These are phyloP conservation scores for Ooceraea biroi DNA, from an alignment of 1,140 invertebrate genomes.

Conservation along the genomic window DNA sequence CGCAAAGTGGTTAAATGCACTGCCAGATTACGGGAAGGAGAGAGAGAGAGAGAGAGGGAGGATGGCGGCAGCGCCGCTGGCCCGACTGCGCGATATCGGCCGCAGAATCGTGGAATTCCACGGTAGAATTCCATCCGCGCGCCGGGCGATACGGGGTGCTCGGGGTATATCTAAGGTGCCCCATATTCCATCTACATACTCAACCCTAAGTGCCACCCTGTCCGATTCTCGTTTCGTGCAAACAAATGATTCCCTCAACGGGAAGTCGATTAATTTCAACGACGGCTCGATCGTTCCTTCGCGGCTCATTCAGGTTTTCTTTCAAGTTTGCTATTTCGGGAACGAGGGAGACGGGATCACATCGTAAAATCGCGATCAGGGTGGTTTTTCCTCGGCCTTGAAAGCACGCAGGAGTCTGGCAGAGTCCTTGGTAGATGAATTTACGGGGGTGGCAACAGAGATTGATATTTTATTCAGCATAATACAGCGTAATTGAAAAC, in stretches of 20 bases:
- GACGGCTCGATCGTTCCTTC: background rate
- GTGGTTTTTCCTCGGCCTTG: background rate
- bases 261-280: conserved; percentile 27
- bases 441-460: background rate
- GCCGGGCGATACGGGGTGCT: conserved; percentile 33
- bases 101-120: conserved; percentile 48
- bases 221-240: conserved; percentile 13
- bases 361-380: background rate
- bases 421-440: background rate
- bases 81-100: conserved; percentile 56
- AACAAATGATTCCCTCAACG: conserved; percentile 24
- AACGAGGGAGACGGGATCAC: background rate
- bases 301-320: background rate
- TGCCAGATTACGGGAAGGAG: conserved; percentile 81
- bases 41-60: too few species aligned
- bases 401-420: background rate
- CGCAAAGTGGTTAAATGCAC: conserved; percentile 86
- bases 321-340: background rate
- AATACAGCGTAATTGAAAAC: conserved; percentile 42
- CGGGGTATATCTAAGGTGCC: conserved; percentile 19
- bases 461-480: too few species aligned
- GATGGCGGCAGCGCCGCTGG: conserved; percentile 15
- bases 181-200: conserved; percentile 30
- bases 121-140: conserved; percentile 42
- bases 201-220: conserved; percentile 8